Evolutionary conservation across 2,888 invertebrate species (phyloP).

Genomic region (Gymnosoma rotundatum): DNA sequence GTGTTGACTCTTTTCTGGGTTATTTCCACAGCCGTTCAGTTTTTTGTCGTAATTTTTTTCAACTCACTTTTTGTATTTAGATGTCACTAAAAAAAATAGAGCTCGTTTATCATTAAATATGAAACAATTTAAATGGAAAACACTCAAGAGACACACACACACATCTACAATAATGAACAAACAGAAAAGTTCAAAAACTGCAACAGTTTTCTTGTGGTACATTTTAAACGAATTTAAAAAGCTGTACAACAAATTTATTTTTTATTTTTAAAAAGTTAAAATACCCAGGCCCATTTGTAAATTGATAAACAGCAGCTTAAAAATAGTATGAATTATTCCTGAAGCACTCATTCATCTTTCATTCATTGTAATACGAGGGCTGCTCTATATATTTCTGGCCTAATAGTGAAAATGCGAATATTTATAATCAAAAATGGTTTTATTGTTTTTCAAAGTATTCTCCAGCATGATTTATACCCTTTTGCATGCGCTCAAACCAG

Average conservation of each 20-base stretch:
- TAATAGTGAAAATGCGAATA: too few species aligned
- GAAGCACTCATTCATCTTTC: too few species aligned
- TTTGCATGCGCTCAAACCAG: too few species aligned
- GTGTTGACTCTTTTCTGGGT: conserved; percentile 48
- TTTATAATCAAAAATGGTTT: too few species aligned
- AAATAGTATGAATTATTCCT: too few species aligned
- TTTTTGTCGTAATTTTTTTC: background rate
- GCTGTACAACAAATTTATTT: background rate
- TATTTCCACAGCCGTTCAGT: background rate
- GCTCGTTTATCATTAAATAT: conserved; percentile 69
- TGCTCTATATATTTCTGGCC: too few species aligned
- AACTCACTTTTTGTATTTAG: conserved; percentile 9
- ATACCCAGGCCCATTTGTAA: background rate
- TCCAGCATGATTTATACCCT: too few species aligned
- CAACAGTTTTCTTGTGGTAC: too few species aligned
- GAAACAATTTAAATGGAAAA: conserved; percentile 61
- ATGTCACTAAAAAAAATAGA: conserved; percentile 26
- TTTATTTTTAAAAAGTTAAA: background rate
- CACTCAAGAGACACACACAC: conserved; percentile 43
- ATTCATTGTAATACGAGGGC: too few species aligned
- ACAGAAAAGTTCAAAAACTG: background rate
- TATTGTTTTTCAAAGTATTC: too few species aligned
- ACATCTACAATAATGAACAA: background rate
- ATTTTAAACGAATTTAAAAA: background rate
- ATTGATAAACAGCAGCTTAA: too few species aligned